Evolutionary conservation across 2,888 invertebrate species (phyloP).

Genomic region (Chesias legatella): DNA sequence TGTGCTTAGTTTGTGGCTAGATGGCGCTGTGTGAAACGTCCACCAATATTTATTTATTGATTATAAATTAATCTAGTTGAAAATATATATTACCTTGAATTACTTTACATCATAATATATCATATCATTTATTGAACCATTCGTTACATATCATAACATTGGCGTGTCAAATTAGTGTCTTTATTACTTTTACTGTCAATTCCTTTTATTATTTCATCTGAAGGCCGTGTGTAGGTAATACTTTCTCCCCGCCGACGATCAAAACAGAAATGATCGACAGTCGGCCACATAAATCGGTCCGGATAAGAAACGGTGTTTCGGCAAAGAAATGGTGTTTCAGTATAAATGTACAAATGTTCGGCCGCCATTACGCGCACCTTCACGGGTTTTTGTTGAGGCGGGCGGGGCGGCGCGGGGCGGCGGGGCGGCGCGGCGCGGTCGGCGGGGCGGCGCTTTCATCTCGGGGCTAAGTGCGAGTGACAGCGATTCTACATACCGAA

Average conservation of each 20-base stretch:
- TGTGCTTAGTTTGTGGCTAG: no score
- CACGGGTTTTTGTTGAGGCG: slow-evolving; percentile 63
- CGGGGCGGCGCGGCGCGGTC: slow-evolving; percentile 56
- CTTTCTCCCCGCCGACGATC: slow-evolving; percentile 3
- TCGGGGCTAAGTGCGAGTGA: slow-evolving; percentile 31
- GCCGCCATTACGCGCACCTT: slow-evolving; percentile 61
- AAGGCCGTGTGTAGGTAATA: background rate
- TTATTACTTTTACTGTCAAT: no score
- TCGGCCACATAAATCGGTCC: slow-evolving; percentile 40
- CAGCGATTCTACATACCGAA: no score
- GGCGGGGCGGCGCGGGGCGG: slow-evolving; percentile 57
- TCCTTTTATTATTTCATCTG: no score
- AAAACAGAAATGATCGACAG: slow-evolving; percentile 18
- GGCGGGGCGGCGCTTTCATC: slow-evolving; percentile 59
- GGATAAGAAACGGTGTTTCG: background rate
- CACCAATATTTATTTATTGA: no score
- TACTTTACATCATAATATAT: no score
- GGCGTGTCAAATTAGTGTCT: no score
- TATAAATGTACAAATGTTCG: slow-evolving; percentile 72
- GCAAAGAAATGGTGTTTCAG: slow-evolving; percentile 31
- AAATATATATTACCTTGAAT: no score
- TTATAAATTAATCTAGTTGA: no score
- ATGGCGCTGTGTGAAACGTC: no score
- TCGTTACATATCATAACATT: no score
- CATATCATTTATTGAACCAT: no score